These are phyloP conservation scores for Leptobrachium leishanense DNA, from an alignment of 2,113 vertebrate genomes.

Conservation along the genomic window DNA sequence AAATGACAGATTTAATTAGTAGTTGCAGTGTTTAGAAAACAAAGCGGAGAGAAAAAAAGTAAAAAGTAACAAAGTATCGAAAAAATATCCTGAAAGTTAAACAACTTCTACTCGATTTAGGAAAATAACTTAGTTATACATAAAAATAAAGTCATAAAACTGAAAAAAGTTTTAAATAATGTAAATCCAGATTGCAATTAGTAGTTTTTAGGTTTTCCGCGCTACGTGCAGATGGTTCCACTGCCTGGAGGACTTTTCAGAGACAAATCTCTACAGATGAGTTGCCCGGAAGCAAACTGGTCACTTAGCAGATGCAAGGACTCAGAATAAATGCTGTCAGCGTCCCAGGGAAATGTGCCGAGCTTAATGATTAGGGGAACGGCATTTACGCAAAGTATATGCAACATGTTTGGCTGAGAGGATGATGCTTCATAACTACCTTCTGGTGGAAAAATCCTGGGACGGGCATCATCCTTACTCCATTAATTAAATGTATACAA, in stretches of 20 bases:
- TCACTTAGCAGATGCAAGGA: conserved; percentile 48
- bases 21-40: conserved; percentile 14
- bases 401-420: conserved; percentile 44
- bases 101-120: neutral
- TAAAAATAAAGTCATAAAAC: too few relatives aligned
- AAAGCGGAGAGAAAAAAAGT: neutral
- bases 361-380: conserved; percentile 39
- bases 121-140: too few relatives aligned
- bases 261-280: conserved; percentile 49
- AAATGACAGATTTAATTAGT: conserved; percentile 37
- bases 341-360: conserved; percentile 36
- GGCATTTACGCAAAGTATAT: conserved; percentile 46
- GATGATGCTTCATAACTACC: neutral
- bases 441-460: conserved; percentile 38
- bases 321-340: conserved; percentile 50
- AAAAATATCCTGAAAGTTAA: neutral
- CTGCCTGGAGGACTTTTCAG: conserved; percentile 43
- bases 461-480: neutral
- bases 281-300: conserved; percentile 44
- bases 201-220: neutral
- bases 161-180: neutral
- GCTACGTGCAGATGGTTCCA: conserved; percentile 51
- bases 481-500: neutral
- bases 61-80: neutral
- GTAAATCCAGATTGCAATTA: conserved; percentile 35